Evolutionary conservation across 2,797 vertebrate species (phyloP), one percentile per base, ranked within the genome.

Genomic region (Sciurus vulgaris): DNA sequence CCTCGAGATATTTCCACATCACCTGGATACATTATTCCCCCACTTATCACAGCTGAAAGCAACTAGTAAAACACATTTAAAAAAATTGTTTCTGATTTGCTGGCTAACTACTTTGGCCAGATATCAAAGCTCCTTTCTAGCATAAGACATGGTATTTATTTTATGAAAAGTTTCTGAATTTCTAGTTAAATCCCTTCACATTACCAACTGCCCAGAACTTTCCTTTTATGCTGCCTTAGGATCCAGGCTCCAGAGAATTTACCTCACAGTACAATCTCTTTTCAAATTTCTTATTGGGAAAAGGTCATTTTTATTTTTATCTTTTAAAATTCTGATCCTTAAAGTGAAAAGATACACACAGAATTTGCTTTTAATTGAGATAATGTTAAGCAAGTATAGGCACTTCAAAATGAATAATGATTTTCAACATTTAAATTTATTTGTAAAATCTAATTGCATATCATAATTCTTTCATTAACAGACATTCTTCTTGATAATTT

Each of bases 401-500:
- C 2, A 78, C 11, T 84, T 47, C 79, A 61, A 70, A 63, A 72
- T 83, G 56, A 72, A 78, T 74, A 94, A 70, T 70, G 86, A 76
- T 15, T 79, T 87, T 78, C 44, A 35, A 47, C 13, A n/a, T 87
- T 95, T 82, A 85, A 86, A 89, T 93, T 84, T 94, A 24, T 47
- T 93, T 84, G 35, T 35, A 30, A 87, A 83, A 22, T 49, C 35
- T 83, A 86, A 86, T 69, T 79, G 9, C 30, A 17, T 73, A 69
- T 47, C 11, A 83, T n/a, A 51, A 91, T 12, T 93, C 78, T 70
- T 11, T 93, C 30, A 86, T 83, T 73, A 72, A 87, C 59, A 70
- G 87, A 85, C 54, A 12, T 41, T 83, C 84, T 83, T 72, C 28
- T 73, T 94, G 15, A 0, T 73, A 90, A 9, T 59, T 73, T 92